A percentile compares a stretch with the other conserved stretches of the same genome.
phyloP scores from a whole-genome alignment of 2,797 vertebrate species.

The Pipistrellus kuhlii region DNA sequence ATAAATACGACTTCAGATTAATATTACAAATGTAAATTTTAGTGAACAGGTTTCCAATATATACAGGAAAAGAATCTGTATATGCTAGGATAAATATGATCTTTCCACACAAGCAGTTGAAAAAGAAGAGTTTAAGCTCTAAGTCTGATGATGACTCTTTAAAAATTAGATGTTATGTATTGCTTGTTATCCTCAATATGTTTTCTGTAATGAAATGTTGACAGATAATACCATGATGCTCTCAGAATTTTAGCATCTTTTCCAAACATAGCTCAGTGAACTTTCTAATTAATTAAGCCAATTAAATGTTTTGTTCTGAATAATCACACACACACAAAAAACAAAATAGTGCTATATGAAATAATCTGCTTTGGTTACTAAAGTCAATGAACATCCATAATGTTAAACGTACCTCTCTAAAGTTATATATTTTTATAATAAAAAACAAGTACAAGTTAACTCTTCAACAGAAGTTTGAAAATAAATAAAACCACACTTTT shows the following conservation, averaged over 20 bases:
- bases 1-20: conserved; percentile 26
- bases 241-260: neutral
- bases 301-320: neutral
- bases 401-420: conserved; percentile 13
- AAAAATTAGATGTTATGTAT: neutral
- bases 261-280: neutral
- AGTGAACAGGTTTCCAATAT: neutral
- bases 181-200: neutral
- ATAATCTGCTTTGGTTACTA: neutral
- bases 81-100: neutral
- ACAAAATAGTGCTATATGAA: neutral
- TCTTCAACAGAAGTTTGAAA: neutral
- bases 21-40: conserved; percentile 26
- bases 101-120: neutral
- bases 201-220: conserved; percentile 35
- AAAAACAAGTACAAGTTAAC: neutral
- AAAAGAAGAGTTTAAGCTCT: conserved; percentile 5
- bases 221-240: neutral
- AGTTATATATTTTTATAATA: neutral
- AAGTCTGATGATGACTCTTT: neutral
- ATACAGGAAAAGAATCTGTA: neutral
- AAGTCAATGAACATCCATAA: neutral
- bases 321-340: neutral
- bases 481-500: neutral
- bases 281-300: neutral